Base-by-base conservation (phyloP, 2,113 vertebrate species). In the Gobius niger region DNA sequence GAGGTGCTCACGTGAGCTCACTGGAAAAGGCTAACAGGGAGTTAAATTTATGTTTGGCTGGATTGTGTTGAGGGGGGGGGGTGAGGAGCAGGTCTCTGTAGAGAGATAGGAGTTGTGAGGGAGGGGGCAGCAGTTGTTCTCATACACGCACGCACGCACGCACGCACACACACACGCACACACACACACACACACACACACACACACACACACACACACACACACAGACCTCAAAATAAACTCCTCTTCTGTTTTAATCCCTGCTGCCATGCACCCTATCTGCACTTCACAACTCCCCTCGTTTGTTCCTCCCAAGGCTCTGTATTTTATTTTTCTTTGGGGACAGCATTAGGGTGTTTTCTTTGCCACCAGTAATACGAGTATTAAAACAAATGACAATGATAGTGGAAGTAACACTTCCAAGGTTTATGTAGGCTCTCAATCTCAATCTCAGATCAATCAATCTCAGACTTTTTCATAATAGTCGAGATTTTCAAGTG, bases 31-130 rank as follows among this genome's bases (percentile, higher is more conserved):
- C 67, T 80, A 86, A 89, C 82, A 80, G 70, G 75, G 86, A 84
- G 88, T 92, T 94, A 94, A 92, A 91, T 92, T 93, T 94, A 92
- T 63, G n/a, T 41, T 60, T 90, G 89, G 61, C 47, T 67, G 76
- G 75, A 87, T 60, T 60, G 57, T n/a, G 15, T 44, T 41, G 87
- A 79, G 69, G 85, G 72, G 71, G 80, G 69, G 63, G 56, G 75
- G 83, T 92, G 87, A 83, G 82, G 77, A 77, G 59, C 68, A 75
- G 73, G 72, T 34, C 34, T 40, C 56, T 14, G 6, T 14, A 40
- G 12, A n/a, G 40, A 60, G 40, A 42, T 34, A 57, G 59, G 34
- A 18, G 10, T 49, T 18, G 40, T 47, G 62, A 13, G 34, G 52
- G 82, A 80, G 67, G 77, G 80, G 82, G 82, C 82, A 89, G 83